Evolutionary conservation across 2,797 vertebrate genomes (phyloP).

Genomic region (Zenarchopterus dispar): DNA sequence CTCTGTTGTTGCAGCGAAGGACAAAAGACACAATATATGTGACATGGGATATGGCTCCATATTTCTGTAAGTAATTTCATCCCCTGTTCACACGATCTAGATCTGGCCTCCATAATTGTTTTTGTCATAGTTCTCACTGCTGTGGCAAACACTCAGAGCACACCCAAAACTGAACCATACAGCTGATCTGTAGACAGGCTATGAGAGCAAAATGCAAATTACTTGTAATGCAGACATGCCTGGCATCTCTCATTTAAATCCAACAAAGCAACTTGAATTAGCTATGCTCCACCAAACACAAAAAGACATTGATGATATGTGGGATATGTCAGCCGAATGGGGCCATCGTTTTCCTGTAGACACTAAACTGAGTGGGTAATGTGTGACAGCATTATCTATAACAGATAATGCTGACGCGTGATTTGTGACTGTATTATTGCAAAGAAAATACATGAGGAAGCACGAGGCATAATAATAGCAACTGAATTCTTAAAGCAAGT

Average conservation of each 20-base stretch:
- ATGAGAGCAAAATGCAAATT: conserved; percentile 70
- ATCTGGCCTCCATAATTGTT: conserved; percentile 42
- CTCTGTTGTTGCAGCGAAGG: conserved; percentile 34
- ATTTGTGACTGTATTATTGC: conserved; percentile 28
- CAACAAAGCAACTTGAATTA: conserved; percentile 66
- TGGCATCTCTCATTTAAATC: conserved; percentile 63
- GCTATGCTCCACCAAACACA: conserved; percentile 47
- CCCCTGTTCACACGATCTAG: conserved; percentile 10
- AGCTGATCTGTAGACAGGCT: conserved; percentile 42
- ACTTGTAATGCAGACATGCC: conserved; percentile 61
- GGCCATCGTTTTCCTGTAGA: conserved; percentile 16
- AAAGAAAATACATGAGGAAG: conserved; percentile 5
- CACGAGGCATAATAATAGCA: conserved; percentile 14
- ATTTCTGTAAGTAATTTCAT: neutral
- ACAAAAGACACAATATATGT: conserved; percentile 32
- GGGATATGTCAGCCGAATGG: conserved; percentile 47
- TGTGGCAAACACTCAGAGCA: conserved; percentile 33
- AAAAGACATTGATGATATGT: conserved; percentile 54
- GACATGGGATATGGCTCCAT: conserved; percentile 8
- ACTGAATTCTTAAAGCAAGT: neutral
- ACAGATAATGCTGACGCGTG: conserved; percentile 24
- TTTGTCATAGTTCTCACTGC: conserved; percentile 38
- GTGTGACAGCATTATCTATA: neutral
- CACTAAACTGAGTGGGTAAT: conserved; percentile 22
- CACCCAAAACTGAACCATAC: conserved; percentile 38